These are phyloP conservation scores for Gallinago nigripennis DNA, from an alignment of 2,797 vertebrate species.

Conservation along the genomic window DNA sequence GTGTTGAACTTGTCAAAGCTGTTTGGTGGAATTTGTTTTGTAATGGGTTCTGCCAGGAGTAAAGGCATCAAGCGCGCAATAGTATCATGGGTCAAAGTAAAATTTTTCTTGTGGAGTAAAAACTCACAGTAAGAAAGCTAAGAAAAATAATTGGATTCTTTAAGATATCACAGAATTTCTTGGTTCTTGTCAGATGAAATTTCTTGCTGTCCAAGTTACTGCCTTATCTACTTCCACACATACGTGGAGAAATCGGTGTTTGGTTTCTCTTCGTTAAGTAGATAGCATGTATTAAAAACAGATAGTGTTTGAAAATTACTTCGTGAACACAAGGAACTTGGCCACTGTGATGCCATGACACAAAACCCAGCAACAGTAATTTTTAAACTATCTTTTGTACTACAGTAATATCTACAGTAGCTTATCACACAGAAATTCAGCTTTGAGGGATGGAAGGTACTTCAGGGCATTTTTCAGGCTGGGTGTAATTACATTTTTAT, in stretches of 20 bases:
- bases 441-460: not conserved
- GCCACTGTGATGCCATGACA: not conserved
- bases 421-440: not conserved
- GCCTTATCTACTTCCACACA: not conserved
- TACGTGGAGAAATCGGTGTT: not conserved
- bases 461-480: not conserved
- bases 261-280: not conserved
- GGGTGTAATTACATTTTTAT: slow-evolving; percentile 6
- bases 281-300: not conserved
- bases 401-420: not conserved
- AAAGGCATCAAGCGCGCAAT: not conserved
- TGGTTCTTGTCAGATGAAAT: not conserved
- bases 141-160: not conserved
- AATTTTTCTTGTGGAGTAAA: not conserved
- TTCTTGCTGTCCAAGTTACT: not conserved
- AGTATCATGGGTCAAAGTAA: not conserved
- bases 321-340: not conserved
- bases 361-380: not conserved
- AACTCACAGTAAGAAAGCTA: not conserved
- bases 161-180: not conserved
- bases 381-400: not conserved
- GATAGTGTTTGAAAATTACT: not conserved
- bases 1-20: not conserved
- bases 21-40: not conserved
- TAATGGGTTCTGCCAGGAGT: not conserved